These are phyloP conservation scores for Trissolcus brochymenae DNA, from an alignment of 2,888 invertebrate species.

Conservation along the genomic window DNA sequence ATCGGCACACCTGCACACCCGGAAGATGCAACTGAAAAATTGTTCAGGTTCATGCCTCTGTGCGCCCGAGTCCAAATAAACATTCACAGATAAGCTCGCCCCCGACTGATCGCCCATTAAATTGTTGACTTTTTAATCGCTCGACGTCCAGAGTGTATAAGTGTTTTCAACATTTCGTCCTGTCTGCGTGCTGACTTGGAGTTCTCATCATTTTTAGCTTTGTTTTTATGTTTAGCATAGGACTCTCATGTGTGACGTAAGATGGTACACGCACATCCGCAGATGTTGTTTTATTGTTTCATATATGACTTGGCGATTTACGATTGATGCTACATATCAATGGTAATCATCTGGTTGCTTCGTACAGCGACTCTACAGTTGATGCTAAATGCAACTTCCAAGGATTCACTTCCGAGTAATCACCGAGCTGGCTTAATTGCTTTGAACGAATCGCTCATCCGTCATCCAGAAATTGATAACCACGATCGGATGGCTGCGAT, in stretches of 20 bases:
- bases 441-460: constrained; percentile 17
- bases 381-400: constrained; percentile 33
- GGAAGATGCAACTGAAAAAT: constrained; percentile 38
- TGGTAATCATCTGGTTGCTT: constrained; percentile 27
- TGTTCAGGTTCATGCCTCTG: constrained; percentile 43
- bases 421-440: constrained; percentile 14
- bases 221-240: too few species aligned
- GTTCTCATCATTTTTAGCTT: constrained; percentile 8
- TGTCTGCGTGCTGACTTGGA: constrained; percentile 41
- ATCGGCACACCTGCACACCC: constrained; percentile 54
- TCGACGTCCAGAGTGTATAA: not conserved
- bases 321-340: constrained; percentile 16
- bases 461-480: constrained; percentile 14
- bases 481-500: not conserved
- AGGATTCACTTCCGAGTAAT: constrained; percentile 9
- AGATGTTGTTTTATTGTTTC: constrained; percentile 47
- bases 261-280: not conserved
- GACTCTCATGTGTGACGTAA: not conserved
- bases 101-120: constrained; percentile 41
- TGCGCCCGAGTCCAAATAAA: constrained; percentile 39
- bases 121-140: constrained; percentile 27
- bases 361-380: constrained; percentile 16
- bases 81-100: constrained; percentile 30
- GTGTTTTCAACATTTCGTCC: constrained; percentile 21
- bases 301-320: constrained; percentile 42